These are phyloP conservation scores for Tokudaia muenninki DNA, from an alignment of 2,797 vertebrate genomes.

Conservation along the genomic window DNA sequence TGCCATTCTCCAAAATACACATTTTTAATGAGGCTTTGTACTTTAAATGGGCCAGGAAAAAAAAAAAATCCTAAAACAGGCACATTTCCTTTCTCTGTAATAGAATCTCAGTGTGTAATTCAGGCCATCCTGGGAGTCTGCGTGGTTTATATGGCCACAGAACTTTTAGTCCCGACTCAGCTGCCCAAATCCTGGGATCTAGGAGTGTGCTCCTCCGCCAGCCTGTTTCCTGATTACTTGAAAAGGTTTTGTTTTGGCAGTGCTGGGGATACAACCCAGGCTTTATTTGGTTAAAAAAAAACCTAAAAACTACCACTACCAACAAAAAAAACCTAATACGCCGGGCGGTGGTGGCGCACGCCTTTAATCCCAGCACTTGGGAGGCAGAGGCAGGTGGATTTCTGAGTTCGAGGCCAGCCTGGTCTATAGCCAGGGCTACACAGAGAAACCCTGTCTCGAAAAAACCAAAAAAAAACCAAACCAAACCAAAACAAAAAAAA, in stretches of 20 bases:
- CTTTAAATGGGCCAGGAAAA: conserved; percentile 14
- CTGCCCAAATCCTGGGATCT: no score
- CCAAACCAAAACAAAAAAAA: no score
- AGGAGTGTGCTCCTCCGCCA: no score
- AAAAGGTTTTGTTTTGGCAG: not conserved
- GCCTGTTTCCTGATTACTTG: not conserved
- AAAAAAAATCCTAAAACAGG: not conserved
- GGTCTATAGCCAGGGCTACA: no score
- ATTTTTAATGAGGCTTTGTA: conserved; percentile 20
- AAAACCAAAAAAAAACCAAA: no score
- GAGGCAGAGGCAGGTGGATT: no score
- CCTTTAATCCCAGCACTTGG: no score
- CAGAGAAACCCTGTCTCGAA: no score
- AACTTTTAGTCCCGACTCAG: no score
- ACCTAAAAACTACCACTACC: not conserved
- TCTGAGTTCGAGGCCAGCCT: no score
- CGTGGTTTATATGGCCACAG: not conserved
- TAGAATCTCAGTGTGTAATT: not conserved
- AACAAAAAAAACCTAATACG: not conserved
- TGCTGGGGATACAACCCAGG: not conserved
- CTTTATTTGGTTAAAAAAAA: not conserved
- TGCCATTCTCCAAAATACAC: conserved; percentile 56
- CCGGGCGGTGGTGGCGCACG: no score
- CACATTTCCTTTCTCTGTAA: not conserved
- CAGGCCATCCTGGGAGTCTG: not conserved